Base-by-base conservation (phyloP, 30 jellyfish, hydroid and myxozoan genomes). In the Cassiopea andromeda region DNA sequence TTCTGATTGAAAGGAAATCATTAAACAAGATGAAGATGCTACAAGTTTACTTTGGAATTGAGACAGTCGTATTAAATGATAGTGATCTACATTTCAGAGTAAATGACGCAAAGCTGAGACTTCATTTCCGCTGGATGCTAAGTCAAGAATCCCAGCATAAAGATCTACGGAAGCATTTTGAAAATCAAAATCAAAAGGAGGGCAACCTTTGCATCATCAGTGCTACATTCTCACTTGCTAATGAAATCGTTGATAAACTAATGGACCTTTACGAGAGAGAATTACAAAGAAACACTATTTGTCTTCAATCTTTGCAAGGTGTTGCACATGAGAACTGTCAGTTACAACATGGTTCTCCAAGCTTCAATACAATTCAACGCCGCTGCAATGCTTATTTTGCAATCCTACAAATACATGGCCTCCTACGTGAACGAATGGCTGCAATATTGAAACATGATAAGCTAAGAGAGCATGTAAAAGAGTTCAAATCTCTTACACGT, bases 341-440 rank as follows among this genome's bases (percentile, higher is more conserved):
- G 15, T 15, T 45, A 69, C 70, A 16, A 73, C 94, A 87, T 69
- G 44, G 15, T 10, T 8, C 69, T 45, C 94, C 94, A 10, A 50
- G 78, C 70, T 67, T 2, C 17, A 60, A 78, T 13, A 18, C 44
- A 16, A 64, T 57, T 64, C 94, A 78, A 45, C 9, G 14, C 45
- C 57, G 89, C 16, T 70, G 79, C 45, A 87, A 77, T 69, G 90
- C 89, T n/a, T 57, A 50, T 17, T 87, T 77, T 78, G 69, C 85
- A 19, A 46, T 78, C 72, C 48, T 87, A 43, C 94, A 87, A 71
- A 18, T 87, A 27, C 83, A 87, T 2, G 94, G 90, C 44, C 69
- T 71, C 1, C 67, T 75, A 2, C 61, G 94, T 44, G 74, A 50
- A 9, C 8, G 73, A 5, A 72, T 68, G 74, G 72, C 60, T 5